phyloP scores from a whole-genome alignment of 2,888 invertebrate species.

The Coenonympha arcania region DNA sequence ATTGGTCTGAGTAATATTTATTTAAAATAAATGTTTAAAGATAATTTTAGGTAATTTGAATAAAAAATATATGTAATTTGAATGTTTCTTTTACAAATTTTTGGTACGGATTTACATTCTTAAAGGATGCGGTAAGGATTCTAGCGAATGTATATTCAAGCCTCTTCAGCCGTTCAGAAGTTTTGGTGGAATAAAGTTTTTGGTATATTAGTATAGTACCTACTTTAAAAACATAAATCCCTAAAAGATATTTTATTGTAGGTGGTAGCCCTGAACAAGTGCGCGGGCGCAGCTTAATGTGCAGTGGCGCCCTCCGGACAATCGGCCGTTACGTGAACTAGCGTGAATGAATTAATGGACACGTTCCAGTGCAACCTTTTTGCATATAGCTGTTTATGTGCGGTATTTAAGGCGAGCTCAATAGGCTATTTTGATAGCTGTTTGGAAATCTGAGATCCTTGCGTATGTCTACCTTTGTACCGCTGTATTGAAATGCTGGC shows the following conservation, averaged over 20 bases:
- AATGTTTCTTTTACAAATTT: too few species aligned
- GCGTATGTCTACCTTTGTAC: not conserved
- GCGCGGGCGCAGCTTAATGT: conserved; percentile 44
- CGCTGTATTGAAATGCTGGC: too few species aligned
- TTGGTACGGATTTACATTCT: too few species aligned
- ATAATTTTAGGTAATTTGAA: too few species aligned
- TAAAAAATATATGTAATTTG: too few species aligned
- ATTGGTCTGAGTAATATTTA: not conserved
- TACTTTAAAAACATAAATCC: too few species aligned
- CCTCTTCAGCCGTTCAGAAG: too few species aligned
- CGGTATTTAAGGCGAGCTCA: not conserved
- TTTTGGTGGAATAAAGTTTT: too few species aligned
- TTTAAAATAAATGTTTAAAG: not conserved
- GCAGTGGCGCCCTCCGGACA: conserved; percentile 47
- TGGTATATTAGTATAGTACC: too few species aligned
- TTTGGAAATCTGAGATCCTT: not conserved
- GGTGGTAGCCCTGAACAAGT: conserved; percentile 18
- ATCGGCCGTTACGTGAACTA: conserved; percentile 34
- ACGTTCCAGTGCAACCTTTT: conserved; percentile 21
- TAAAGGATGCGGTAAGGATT: too few species aligned
- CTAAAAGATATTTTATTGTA: too few species aligned
- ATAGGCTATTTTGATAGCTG: conserved; percentile 3
- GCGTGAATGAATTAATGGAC: conserved; percentile 29
- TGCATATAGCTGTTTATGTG: conserved; percentile 20
- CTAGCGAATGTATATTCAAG: too few species aligned